Base-by-base conservation (phyloP, 2,113 vertebrate genomes). In the Illadopsis cleaveri region DNA sequence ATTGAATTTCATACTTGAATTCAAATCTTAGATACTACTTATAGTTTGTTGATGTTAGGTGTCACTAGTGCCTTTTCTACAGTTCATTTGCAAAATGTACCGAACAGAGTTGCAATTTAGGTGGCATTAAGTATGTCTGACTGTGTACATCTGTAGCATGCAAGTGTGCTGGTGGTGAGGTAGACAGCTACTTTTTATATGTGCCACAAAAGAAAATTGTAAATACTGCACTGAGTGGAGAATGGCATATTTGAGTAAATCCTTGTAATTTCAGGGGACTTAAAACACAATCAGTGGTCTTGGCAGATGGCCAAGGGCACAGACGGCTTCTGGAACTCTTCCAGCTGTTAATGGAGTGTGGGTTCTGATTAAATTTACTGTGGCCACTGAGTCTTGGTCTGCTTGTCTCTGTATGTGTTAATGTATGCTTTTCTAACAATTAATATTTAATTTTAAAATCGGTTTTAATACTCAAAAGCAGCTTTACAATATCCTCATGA, bases 301-400 rank as follows among this genome's bases (percentile, higher is more conserved):
- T 96, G 95, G 94, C 93, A 82, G 82, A 24, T 90, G 58, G 84
- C 96, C 90, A 93, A 82, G 57, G 50, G 64, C 82, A 61, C 70
- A 91, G 84, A 42, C 20, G 0, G 96, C 66, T 91, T 30, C 85
- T 96, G 96, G 94, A 96, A 66, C 40, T 77, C 42, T 91, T 96
- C 93, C 96, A 97, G 71, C 73, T 72, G 62, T 77, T 97, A 96
- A 96, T 96, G 92, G 96, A 95, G 44, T 73, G 90, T 79, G 66
- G 70, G 51, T 91, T 95, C 85, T 93, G 94, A 93, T 97, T 93
- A 86, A 94, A 95, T 94, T 96, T 93, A 31, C 93, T 77, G 58
- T 72, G 84, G 70, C 62, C 44, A 42, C 73, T 27, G n/a, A 61
- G 21, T 90, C 78, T 82, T 69, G 78, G 33, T 90, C 90, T 88